Base-by-base conservation (phyloP, 2,797 vertebrate genomes). In the Adelosebastes latens region DNA sequence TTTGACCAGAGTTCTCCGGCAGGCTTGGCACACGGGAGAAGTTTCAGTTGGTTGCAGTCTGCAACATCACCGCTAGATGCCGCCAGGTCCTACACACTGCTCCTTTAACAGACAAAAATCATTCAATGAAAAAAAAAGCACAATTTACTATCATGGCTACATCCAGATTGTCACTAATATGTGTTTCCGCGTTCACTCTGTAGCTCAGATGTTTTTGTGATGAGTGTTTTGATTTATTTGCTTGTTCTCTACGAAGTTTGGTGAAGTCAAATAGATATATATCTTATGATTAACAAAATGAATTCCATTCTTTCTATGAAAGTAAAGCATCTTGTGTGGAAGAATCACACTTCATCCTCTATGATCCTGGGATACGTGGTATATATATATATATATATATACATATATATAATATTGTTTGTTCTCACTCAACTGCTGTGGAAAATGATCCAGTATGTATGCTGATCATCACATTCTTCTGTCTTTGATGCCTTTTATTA, bases 301-400 rank as follows among this genome's bases (percentile, higher is more conserved):
- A 92, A 94, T 91, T 95, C 94, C 95, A 94, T 98, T 98, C 98
- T 99, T 99, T 99, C 97, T 97, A 94, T 98, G 98, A 99, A 98
- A 99, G 98, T 96, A 93, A 96, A 95, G 89, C 93, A 94, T 93
- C 89, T 94, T 93, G 95, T 96, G 93, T 94, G 95, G 93, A 95
- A 88, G 93, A 95, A 88, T 94, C 96, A 96, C 94, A 86, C 95
- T 80, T 89, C 81, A 83, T 94, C 88, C 91, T 90, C 79, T 82
- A 79, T 89, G 81, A 92, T 82, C 81, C 79, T 76, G 73, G 81
- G 68, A 87, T 84, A 83, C 25, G 56, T 88, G 72, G 80, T 92
- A 62, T 67, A 72, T 85, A 13, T 70, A n/a, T 55, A 7, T 69
- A 14, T 83, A 10, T 69, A n/a, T 69, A 24, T 49, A 70, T 83